Evolutionary conservation across 1,140 invertebrate species (phyloP).

Genomic region (Sipha flava): DNA sequence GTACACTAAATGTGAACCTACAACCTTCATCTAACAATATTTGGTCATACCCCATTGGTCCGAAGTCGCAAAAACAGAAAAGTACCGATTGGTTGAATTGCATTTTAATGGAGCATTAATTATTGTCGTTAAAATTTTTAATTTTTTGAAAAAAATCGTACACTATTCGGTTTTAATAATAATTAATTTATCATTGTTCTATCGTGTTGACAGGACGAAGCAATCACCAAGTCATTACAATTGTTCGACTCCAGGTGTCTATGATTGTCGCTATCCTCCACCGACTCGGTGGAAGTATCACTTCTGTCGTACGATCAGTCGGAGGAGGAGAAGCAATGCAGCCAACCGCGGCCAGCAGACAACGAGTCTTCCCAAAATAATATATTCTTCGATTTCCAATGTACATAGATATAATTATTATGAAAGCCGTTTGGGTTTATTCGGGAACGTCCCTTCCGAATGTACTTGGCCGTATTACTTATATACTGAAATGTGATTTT

Average conservation of each 20-base stretch:
- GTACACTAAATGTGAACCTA: too few relatives aligned
- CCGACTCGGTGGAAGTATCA: slow-evolving; percentile 10
- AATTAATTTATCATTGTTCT: background rate
- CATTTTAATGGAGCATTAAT: too few relatives aligned
- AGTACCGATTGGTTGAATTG: too few relatives aligned
- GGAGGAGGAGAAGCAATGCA: background rate
- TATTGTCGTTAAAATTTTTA: too few relatives aligned
- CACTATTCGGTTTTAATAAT: too few relatives aligned
- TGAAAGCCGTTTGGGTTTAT: background rate
- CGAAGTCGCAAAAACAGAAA: too few relatives aligned
- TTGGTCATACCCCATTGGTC: too few relatives aligned
- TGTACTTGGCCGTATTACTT: background rate
- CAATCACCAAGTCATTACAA: slow-evolving; percentile 13
- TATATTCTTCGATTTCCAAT: slow-evolving; percentile 13
- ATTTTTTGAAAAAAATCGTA: too few relatives aligned
- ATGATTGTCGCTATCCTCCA: slow-evolving; percentile 29
- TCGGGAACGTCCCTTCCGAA: background rate
- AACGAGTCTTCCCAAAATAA: slow-evolving; percentile 25
- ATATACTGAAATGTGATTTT: background rate
- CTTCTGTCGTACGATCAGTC: slow-evolving; percentile 5
- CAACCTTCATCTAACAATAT: too few relatives aligned
- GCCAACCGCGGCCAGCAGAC: background rate
- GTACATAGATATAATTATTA: background rate
- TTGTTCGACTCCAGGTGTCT: slow-evolving; percentile 9
- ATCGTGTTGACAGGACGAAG: background rate